Evolutionary conservation across 2,797 vertebrate species (phyloP).

Genomic region (Semotilus atromaculatus): DNA sequence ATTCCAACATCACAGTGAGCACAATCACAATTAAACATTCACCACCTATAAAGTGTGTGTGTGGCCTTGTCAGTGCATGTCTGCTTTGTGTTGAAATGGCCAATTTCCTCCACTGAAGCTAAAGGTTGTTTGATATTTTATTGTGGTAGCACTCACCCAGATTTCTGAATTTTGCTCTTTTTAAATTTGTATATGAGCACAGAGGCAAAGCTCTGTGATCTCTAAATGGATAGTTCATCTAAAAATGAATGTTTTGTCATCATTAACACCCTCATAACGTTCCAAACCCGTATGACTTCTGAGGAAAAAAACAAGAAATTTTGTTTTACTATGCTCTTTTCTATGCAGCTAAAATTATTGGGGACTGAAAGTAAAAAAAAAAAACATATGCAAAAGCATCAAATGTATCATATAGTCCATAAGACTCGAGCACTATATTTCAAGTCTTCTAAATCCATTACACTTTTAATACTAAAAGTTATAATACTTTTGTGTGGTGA

Average conservation of each 20-base stretch:
- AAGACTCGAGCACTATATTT: background rate
- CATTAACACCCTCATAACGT: background rate
- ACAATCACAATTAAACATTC: background rate
- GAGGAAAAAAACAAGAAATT: background rate
- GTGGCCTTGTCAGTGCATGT: conserved; percentile 32
- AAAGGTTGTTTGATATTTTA: background rate
- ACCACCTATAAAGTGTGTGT: background rate
- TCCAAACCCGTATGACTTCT: background rate
- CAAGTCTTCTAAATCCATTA: background rate
- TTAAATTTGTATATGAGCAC: background rate
- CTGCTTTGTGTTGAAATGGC: conserved; percentile 18
- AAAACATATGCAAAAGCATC: background rate
- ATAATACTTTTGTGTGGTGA: background rate
- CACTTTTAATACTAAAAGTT: background rate
- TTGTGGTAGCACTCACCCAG: background rate
- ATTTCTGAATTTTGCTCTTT: background rate
- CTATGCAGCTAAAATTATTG: background rate
- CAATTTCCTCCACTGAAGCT: background rate
- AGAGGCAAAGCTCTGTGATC: conserved; percentile 1
- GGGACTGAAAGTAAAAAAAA: background rate
- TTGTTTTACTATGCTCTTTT: background rate
- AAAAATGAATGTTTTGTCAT: background rate
- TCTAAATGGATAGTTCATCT: background rate
- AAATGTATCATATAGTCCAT: background rate
- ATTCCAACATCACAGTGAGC: conserved; percentile 6